phyloP scores from a whole-genome alignment of 92 coral and sea anemone species.

The Siderastrea siderea region DNA sequence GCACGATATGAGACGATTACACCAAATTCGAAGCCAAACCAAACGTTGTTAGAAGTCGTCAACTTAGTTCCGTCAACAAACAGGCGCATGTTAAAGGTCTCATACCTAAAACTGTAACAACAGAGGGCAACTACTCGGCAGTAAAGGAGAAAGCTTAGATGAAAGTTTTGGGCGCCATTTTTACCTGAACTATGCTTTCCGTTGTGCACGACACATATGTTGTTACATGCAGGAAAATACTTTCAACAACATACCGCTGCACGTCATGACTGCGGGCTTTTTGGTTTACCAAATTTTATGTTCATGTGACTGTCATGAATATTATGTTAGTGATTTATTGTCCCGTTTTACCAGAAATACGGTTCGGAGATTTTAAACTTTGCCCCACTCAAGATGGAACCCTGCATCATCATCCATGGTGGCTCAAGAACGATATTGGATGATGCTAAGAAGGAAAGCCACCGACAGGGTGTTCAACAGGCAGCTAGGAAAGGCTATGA shows the following conservation, averaged over 20 bases:
- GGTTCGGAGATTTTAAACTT: neutral
- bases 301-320: no score
- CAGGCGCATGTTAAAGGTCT: neutral
- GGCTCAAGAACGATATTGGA: conserved; percentile 87
- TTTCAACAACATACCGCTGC: neutral
- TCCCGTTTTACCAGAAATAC: no score
- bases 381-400: conserved; percentile 24
- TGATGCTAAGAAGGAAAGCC: conserved; percentile 28
- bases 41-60: neutral
- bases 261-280: neutral
- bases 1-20: neutral
- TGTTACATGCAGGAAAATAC: conserved; percentile 16
- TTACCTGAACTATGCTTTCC: conserved; percentile 8
- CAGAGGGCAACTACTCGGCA: neutral
- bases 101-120: neutral
- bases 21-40: neutral
- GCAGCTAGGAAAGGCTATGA: conserved; percentile 88
- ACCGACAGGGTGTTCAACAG: conserved; percentile 65
- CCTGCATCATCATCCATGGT: conserved; percentile 95
- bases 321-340: no score
- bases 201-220: conserved; percentile 16
- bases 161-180: conserved; percentile 20
- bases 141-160: neutral
- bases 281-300: neutral
- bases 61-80: neutral